Conservation (phyloP, 2,797 vertebrate genomes). For the Anguilla obscura region DNA sequence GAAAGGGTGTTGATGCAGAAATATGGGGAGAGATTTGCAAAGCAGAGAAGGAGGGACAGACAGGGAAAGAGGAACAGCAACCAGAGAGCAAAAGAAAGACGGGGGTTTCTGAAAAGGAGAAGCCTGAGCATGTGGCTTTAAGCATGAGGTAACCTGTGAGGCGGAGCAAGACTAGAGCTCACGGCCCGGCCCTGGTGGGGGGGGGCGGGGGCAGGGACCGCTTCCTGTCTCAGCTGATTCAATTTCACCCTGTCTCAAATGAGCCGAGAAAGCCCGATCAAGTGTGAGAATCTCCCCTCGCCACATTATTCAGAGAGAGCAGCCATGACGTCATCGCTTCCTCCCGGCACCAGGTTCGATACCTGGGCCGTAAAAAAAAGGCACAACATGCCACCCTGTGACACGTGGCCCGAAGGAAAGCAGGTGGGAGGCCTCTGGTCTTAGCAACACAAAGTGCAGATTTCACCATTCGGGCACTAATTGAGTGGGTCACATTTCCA, state of each 20-base stretch:
- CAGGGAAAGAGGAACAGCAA: constrained; percentile 46
- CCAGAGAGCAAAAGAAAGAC: not conserved
- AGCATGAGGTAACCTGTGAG: not conserved
- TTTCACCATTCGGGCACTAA: not conserved
- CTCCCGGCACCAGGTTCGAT: not conserved
- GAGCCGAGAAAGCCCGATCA: constrained; percentile 6
- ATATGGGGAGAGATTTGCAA: not conserved
- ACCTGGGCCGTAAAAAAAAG: not conserved
- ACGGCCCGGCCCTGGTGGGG: not conserved
- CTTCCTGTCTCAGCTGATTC: constrained; percentile 7
- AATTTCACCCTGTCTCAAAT: constrained; percentile 20
- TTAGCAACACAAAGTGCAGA: not conserved
- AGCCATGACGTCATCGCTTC: constrained; percentile 1
- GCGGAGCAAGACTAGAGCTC: not conserved
- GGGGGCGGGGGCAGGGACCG: not conserved
- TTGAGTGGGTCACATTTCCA: not conserved
- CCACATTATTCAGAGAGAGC: constrained; percentile 17
- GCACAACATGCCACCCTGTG: not conserved
- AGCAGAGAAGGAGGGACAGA: constrained; percentile 8
- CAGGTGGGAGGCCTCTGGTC: not conserved
- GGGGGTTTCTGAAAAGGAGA: not conserved
- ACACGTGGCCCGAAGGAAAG: not conserved
- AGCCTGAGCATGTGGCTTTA: not conserved
- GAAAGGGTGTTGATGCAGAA: not conserved
- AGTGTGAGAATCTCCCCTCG: constrained; percentile 21